These are phyloP conservation scores for Rhinopomastus cyanomelas DNA, from an alignment of 2,113 vertebrate genomes.

Conservation along the genomic window DNA sequence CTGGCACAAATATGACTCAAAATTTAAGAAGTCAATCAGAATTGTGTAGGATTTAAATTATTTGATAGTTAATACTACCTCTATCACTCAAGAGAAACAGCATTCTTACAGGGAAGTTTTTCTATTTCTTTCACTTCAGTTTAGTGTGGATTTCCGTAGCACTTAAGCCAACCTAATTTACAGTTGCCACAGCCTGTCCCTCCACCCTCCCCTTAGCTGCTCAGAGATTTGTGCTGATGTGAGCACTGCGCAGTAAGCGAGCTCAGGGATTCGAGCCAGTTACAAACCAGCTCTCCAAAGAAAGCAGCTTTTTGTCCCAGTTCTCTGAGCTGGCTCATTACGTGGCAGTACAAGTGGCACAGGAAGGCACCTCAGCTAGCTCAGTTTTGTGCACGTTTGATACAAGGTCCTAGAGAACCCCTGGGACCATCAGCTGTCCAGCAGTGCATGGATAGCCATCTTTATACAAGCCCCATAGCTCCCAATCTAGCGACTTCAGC, in stretches of 20 bases:
- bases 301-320: conserved; percentile 19
- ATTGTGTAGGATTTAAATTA: background rate
- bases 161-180: background rate
- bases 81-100: background rate
- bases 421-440: background rate
- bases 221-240: background rate
- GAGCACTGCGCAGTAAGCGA: background rate
- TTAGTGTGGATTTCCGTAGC: background rate
- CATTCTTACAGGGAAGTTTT: background rate
- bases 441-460: background rate
- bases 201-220: background rate
- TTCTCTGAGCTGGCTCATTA: conserved; percentile 26
- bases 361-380: background rate
- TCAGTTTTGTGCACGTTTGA: background rate
- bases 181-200: background rate
- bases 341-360: background rate
- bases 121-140: background rate
- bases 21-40: background rate
- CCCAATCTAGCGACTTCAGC: background rate
- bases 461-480: background rate
- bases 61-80: background rate
- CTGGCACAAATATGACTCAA: background rate
- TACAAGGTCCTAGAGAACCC: background rate
- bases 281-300: conserved; percentile 22
- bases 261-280: conserved; percentile 27